A percentile compares a stretch with the other conserved stretches of the same genome.
phyloP scores from a whole-genome alignment of 2,888 invertebrate species.

The Anaspis maculata region DNA sequence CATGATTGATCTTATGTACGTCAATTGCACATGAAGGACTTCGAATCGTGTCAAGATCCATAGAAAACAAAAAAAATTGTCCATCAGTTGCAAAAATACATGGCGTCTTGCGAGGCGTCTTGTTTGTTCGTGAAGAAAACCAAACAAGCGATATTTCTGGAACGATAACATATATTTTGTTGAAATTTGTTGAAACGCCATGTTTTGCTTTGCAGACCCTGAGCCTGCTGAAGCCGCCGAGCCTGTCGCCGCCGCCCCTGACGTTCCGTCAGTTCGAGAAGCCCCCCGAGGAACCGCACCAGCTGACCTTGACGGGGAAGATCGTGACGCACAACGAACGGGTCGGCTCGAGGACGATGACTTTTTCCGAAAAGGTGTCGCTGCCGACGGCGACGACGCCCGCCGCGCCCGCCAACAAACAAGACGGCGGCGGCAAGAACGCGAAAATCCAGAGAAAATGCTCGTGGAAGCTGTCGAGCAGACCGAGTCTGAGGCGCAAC shows the following conservation, averaged over 20 bases:
- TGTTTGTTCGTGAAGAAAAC: too few species aligned
- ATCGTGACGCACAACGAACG: conserved; percentile 41
- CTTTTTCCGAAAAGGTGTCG: conserved; percentile 38
- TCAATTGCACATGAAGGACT: too few species aligned
- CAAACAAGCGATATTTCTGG: too few species aligned
- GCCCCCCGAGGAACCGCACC: conserved; percentile 26
- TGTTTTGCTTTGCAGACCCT: conserved; percentile 34
- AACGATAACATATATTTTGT: too few species aligned
- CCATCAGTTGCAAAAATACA: too few species aligned
- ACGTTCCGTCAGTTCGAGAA: conserved; percentile 37
- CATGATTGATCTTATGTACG: too few species aligned
- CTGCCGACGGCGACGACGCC: too few species aligned
- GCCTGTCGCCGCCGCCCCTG: conserved; percentile 36
- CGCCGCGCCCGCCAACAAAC: conserved; percentile 10
- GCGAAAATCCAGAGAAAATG: conserved; percentile 59
- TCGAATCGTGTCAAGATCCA: too few species aligned
- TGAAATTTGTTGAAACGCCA: conserved; percentile 1
- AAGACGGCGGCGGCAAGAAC: conserved; percentile 26
- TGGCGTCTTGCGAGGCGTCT: too few species aligned
- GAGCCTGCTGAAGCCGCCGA: conserved; percentile 59
- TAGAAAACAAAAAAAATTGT: too few species aligned
- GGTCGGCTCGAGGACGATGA: conserved; percentile 38
- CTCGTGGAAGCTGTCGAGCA: conserved; percentile 63
- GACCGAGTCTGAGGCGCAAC: conserved; percentile 59
- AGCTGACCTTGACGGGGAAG: conserved; percentile 29